phyloP scores from a whole-genome alignment of 2,797 vertebrate genomes.

The Myripristis murdjan region DNA sequence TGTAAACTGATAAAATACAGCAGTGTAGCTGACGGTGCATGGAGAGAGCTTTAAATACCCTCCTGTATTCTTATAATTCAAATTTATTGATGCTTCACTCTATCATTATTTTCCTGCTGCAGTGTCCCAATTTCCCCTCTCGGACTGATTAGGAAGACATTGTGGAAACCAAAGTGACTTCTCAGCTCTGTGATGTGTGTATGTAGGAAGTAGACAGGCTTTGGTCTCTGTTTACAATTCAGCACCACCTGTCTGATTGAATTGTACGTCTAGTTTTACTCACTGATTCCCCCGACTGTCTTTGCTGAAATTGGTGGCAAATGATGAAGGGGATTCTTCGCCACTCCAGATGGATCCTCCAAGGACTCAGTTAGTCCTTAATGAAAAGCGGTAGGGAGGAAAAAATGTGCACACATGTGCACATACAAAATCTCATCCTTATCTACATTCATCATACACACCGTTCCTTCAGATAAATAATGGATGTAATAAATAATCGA shows the following conservation, averaged over 20 bases:
- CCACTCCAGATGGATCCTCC: slow-evolving; percentile 47
- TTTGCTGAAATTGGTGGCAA: slow-evolving; percentile 53
- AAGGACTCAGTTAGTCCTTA: slow-evolving; percentile 52
- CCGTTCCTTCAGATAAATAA: slow-evolving; percentile 17
- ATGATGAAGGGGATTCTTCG: slow-evolving; percentile 62
- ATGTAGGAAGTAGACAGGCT: slow-evolving; percentile 13
- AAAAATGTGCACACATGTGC: slow-evolving; percentile 9
- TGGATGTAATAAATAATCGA: slow-evolving; percentile 60
- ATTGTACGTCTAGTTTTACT: slow-evolving; percentile 45
- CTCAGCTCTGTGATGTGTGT: slow-evolving; percentile 14
- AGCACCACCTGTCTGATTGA: slow-evolving; percentile 51
- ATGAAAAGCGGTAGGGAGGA: slow-evolving; percentile 53
- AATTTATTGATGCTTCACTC: no score
- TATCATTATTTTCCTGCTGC: no score
- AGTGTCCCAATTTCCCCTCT: no score
- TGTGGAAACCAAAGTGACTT: not conserved
- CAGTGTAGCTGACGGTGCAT: no score
- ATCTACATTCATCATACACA: slow-evolving; percentile 2
- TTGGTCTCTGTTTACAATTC: slow-evolving; percentile 45
- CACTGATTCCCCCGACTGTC: slow-evolving; percentile 33
- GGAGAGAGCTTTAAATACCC: no score
- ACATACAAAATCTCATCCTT: not conserved
- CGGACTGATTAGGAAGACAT: not conserved
- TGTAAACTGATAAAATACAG: no score
- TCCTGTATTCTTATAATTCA: no score